Conservation (phyloP, 2,797 vertebrate species). For the Cynodonichthys magdalenae region DNA sequence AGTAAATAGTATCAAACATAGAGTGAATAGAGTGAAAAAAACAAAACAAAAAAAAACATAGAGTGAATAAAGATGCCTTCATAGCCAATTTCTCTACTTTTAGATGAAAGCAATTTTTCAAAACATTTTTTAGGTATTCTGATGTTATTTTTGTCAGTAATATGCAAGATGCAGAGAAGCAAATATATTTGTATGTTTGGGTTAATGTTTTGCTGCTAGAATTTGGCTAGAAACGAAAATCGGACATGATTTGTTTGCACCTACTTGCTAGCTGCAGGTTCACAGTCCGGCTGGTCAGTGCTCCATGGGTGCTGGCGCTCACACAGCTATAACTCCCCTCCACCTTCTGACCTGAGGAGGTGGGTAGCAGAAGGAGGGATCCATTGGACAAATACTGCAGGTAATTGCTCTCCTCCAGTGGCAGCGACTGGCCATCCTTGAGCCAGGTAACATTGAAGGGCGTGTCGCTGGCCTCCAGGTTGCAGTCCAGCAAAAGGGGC, state of each 20-base stretch:
- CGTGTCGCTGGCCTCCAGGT: conserved; percentile 76
- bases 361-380: conserved; percentile 83
- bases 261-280: conserved; percentile 89
- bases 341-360: conserved; percentile 57
- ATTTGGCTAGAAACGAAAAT: too few species aligned
- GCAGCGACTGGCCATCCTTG: conserved; percentile 82
- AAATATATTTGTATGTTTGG: too few species aligned
- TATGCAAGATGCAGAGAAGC: too few species aligned
- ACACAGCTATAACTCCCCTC: conserved; percentile 92
- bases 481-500: conserved; percentile 87
- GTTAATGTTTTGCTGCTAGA: too few species aligned
- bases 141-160: too few species aligned
- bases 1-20: too few species aligned
- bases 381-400: conserved; percentile 85
- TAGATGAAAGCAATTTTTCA: too few species aligned
- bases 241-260: conserved; percentile 54
- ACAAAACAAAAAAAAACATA: too few species aligned
- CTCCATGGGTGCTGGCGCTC: conserved; percentile 84
- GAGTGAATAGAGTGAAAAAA: too few species aligned
- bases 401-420: conserved; percentile 73
- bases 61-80: too few species aligned
- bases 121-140: too few species aligned
- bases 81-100: too few species aligned
- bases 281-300: conserved; percentile 88
- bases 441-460: conserved; percentile 88